Evolutionary conservation across 2,888 invertebrate species (phyloP).

Genomic region (Salticus scenicus): DNA sequence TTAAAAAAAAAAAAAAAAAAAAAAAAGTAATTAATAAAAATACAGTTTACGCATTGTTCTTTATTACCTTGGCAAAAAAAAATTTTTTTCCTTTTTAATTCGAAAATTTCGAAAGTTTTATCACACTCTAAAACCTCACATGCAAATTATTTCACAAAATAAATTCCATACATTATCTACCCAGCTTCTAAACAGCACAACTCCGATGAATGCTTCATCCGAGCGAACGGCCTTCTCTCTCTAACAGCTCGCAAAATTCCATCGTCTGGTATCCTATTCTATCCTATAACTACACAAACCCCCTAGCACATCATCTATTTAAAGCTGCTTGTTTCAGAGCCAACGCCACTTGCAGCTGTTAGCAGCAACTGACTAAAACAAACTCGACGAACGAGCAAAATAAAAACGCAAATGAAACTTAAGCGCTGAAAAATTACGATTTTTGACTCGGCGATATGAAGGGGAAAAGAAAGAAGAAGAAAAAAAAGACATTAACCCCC

Average conservation of each 20-base stretch:
- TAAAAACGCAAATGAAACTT: conserved; percentile 6
- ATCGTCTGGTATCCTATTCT: neutral
- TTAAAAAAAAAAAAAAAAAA: no score
- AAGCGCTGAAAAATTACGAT: conserved; percentile 19
- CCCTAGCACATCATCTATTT: conserved; percentile 12
- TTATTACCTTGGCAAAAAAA: no score
- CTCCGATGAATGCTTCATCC: neutral
- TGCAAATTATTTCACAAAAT: neutral
- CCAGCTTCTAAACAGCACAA: neutral
- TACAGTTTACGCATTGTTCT: no score
- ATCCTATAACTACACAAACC: neutral
- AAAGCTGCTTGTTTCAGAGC: neutral
- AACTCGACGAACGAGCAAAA: conserved; percentile 11
- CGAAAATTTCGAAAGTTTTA: no score
- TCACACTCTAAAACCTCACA: neutral
- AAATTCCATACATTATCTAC: neutral
- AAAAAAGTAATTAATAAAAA: no score
- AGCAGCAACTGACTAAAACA: conserved; percentile 16
- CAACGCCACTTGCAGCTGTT: conserved; percentile 14
- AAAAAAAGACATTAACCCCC: conserved; percentile 19
- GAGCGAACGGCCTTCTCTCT: neutral
- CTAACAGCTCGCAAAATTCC: neutral
- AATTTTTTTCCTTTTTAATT: no score
- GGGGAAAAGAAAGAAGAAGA: neutral
- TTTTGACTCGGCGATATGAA: neutral